These are phyloP conservation scores for Nymphalis urticae DNA, from an alignment of 2,888 invertebrate genomes.

Conservation along the genomic window DNA sequence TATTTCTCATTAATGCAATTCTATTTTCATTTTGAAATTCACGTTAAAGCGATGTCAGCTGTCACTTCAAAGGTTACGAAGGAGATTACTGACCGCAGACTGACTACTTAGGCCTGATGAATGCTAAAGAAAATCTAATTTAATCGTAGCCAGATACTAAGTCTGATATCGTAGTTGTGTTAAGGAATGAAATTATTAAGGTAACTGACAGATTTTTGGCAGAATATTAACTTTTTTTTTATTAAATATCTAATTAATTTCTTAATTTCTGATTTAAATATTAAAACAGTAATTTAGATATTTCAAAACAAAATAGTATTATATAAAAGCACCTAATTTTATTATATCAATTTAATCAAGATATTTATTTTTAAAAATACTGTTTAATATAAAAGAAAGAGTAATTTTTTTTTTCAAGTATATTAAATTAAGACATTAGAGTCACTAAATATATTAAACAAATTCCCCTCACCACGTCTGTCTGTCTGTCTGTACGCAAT, in stretches of 20 bases:
- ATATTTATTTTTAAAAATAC: too few relatives aligned
- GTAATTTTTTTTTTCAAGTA: too few relatives aligned
- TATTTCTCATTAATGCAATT: constrained; percentile 2
- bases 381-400: too few relatives aligned
- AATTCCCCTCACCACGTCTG: too few relatives aligned
- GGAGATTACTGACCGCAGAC: constrained; percentile 20
- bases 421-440: too few relatives aligned
- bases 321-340: too few relatives aligned
- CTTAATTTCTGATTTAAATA: neutral
- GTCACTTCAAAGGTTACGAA: constrained; percentile 28
- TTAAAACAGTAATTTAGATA: too few relatives aligned
- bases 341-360: too few relatives aligned
- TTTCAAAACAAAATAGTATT: too few relatives aligned
- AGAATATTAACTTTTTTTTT: neutral
- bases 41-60: constrained; percentile 17
- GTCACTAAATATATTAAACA: too few relatives aligned
- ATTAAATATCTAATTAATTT: constrained; percentile 7
- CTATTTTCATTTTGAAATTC: constrained; percentile 11
- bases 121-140: constrained; percentile 27
- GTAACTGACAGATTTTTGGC: neutral
- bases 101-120: constrained; percentile 20
- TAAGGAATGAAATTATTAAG: constrained; percentile 2
- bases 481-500: too few relatives aligned
- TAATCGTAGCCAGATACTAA: constrained; percentile 11
- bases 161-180: constrained; percentile 25